Percentiles rank a stretch among this genome's conserved stretches.
phyloP scores from a whole-genome alignment of 2,113 vertebrate species.

The Nothobranchius furzeri region DNA sequence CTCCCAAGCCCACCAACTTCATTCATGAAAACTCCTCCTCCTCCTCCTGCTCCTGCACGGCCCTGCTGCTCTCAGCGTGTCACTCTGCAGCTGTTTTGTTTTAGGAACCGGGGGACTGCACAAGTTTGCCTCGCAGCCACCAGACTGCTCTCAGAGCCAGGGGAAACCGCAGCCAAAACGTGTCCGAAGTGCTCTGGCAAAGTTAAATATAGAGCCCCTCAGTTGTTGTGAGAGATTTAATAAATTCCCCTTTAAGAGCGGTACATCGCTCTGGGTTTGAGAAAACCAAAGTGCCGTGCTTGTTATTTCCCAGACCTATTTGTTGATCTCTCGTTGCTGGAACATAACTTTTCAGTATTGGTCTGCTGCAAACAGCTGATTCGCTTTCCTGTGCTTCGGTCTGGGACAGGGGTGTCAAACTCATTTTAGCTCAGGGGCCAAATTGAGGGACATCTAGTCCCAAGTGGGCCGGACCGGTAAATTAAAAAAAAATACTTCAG shows the following conservation, averaged over 20 bases:
- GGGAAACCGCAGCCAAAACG: constrained; percentile 72
- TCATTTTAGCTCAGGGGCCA: no score
- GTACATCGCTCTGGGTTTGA: constrained; percentile 69
- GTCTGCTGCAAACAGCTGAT: constrained; percentile 73
- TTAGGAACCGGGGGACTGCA: constrained; percentile 76
- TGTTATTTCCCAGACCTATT: constrained; percentile 71
- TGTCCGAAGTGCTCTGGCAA: constrained; percentile 77
- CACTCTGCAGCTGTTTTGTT: constrained; percentile 82
- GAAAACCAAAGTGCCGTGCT: constrained; percentile 68
- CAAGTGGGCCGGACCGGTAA: no score
- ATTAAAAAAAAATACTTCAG: no score
- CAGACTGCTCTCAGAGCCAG: constrained; percentile 77
- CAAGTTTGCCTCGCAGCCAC: constrained; percentile 77
- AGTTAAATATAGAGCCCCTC: constrained; percentile 82
- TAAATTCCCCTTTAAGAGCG: constrained; percentile 75
- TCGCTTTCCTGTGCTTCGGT: constrained; percentile 71
- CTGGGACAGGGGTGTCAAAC: no score
- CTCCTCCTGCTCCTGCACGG: neutral
- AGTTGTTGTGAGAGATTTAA: constrained; percentile 76
- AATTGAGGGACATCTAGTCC: no score
- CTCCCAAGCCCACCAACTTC: constrained; percentile 67
- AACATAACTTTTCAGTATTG: constrained; percentile 69
- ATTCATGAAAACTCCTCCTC: constrained; percentile 78
- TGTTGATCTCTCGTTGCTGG: constrained; percentile 70
- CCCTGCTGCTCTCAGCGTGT: constrained; percentile 50